Evolutionary conservation across 2,113 vertebrate species (phyloP), one percentile per base, ranked within the genome.

Genomic region (Sceloporus tristichus): DNA sequence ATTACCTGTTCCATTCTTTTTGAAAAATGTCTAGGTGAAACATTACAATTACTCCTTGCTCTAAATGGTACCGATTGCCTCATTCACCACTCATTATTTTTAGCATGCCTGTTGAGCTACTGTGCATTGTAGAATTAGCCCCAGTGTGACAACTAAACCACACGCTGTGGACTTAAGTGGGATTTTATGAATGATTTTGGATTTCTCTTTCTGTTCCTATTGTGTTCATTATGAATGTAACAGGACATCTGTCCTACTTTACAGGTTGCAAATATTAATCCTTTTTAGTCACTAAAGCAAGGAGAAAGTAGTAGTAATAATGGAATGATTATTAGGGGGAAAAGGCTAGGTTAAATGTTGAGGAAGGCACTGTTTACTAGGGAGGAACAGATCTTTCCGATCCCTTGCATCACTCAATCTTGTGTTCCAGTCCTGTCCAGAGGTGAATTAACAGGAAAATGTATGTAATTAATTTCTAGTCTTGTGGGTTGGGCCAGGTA

Each of bases 1-100:
- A 88, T 56, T 76, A 90, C 9, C 18, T 9, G 25, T 79, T 88
- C 85, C 1, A 56, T 85, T 89, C 73, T 82, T 68, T 82, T 77
- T 88, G 23, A 71, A 88, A 80, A 71, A n/a, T 73, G 71, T 40
- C 70, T 38, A 89, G 71, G 81, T 85, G 48, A 84, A 89, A 78
- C 77, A 27, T 18, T 87, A 88, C 42, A 56, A 6, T 82, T 79
- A 89, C 7, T 40, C 4, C 82, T 87, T 79, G 56, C 8, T 42
- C 27, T 89, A 85, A 92, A 81, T 34, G n/a, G 54, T 54, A 71
- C 29, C 66, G 10, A 76, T 66, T n/a, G 56, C 73, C 53, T 90
- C 85, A 76, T 76, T 79, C 25, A 62, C 38, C 65, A 75, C 77
- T 85, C 34, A 79, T 77, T 82, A 11, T 65, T 38, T 73, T 68